Evolutionary conservation across 1,140 invertebrate species (phyloP), one percentile per base, ranked within the genome.

Genomic region (Eriosoma lanigerum): DNA sequence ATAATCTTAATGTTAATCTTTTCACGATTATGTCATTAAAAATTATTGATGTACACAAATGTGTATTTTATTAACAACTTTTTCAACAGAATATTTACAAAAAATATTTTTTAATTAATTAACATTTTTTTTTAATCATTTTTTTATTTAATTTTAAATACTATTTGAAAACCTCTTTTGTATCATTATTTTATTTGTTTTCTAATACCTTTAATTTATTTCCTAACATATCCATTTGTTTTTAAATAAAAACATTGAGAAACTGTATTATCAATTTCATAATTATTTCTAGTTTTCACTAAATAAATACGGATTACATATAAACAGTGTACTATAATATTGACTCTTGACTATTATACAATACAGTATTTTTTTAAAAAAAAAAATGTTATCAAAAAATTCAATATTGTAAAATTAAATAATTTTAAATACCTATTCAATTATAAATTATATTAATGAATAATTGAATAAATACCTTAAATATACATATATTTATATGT

Each of bases 181-280:
- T 32, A 62, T 32, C 8, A 4, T 4, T 38, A 21, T 6, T 54
- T 54, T 29, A 68, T 24, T 15, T 68, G 17, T 50, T 13, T 9
- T 38, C 8, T 38, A 38, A 3, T 4, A 38, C 8, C 8, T 4
- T 64, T 24, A 24, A 58, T 13, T 58, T 38, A 46, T 52, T 26
- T 50, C 68, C 10, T 19, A 50, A 15, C 29, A 70, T 50, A 70
- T 24, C 0, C 50, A 3, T 29, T 50, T 70, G 5, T 50, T 50
- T 50, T 29, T 50, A 70, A 29, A 70, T 19, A 19, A 9, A 70
- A 50, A 70, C 48, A 70, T 70, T 70, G 48, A 48, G 66, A 48
- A 70, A 13, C 3, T 70, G 44, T 70, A 48, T 50, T 38, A 66
- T n/a, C 32, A 38, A 38, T 38, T 38, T 3, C 8, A 38, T 38